These are phyloP conservation scores for Trichogramma pretiosum DNA, from an alignment of 1,140 invertebrate genomes.

Conservation along the genomic window DNA sequence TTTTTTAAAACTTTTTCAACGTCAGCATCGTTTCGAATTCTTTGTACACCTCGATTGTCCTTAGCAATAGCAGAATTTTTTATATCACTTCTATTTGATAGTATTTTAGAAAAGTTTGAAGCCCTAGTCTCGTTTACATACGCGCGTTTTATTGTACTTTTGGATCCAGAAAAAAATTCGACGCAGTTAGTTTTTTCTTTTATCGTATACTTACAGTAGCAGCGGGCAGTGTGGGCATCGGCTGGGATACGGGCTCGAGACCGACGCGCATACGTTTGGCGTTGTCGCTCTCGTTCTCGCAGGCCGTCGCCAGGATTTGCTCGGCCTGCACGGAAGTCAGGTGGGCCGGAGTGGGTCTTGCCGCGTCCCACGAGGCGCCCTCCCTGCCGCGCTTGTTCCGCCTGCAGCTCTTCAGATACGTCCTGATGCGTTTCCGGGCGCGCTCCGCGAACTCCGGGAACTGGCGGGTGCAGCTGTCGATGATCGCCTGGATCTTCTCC, in stretches of 20 bases:
- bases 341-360: conserved; percentile 88
- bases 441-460: conserved; percentile 94
- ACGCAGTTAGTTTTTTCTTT: too few species aligned
- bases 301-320: conserved; percentile 87
- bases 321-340: conserved; percentile 93
- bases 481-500: conserved; percentile 95
- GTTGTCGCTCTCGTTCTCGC: conserved; percentile 94
- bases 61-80: too few species aligned
- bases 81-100: too few species aligned
- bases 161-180: too few species aligned
- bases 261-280: conserved; percentile 93
- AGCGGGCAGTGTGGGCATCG: conserved; percentile 62
- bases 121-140: too few species aligned
- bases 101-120: too few species aligned
- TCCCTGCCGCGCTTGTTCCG: conserved; percentile 87
- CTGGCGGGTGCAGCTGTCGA: conserved; percentile 91
- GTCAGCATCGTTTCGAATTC: too few species aligned
- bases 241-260: conserved; percentile 85
- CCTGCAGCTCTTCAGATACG: conserved; percentile 91
- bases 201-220: conserved; percentile 46
- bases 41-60: too few species aligned
- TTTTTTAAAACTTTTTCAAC: too few species aligned
- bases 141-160: too few species aligned
- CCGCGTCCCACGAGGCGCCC: conserved; percentile 59
- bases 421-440: conserved; percentile 86